Percentiles rank a stretch among this genome's conserved stretches.
Evolutionary conservation across 2,888 invertebrate genomes (phyloP).

Genomic region (Hypomecis atomaria): DNA sequence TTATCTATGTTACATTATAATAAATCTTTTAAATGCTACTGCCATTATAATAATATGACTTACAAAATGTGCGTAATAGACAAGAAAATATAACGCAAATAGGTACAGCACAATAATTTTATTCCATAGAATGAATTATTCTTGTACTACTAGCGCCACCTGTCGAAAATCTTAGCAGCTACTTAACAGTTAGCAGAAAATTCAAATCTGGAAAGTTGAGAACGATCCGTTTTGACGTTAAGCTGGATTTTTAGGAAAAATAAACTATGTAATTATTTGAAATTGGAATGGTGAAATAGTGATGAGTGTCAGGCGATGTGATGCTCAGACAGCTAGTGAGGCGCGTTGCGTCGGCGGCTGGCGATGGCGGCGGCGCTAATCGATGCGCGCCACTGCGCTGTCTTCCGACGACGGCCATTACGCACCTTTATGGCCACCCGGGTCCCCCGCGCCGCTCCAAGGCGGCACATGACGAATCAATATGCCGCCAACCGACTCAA

Average conservation of each 20-base stretch:
- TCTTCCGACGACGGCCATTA: slow-evolving; percentile 89
- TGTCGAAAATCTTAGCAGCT: slow-evolving; percentile 34
- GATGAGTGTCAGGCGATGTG: slow-evolving; percentile 39
- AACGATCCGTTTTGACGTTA: neutral
- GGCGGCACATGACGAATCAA: slow-evolving; percentile 85
- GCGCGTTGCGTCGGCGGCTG: slow-evolving; percentile 79
- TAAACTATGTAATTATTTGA: slow-evolving; percentile 8
- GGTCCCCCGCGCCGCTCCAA: slow-evolving; percentile 71
- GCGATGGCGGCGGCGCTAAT: slow-evolving; percentile 86
- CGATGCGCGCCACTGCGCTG: slow-evolving; percentile 88
- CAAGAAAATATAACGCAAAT: too few relatives aligned
- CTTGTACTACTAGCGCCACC: slow-evolving; percentile 53
- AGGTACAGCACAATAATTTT: too few relatives aligned
- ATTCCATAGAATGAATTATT: neutral
- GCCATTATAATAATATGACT: neutral
- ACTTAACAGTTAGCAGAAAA: slow-evolving; percentile 34
- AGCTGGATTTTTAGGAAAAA: slow-evolving; percentile 8
- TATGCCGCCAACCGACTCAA: slow-evolving; percentile 84
- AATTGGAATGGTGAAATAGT: slow-evolving; percentile 30
- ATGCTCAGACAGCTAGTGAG: slow-evolving; percentile 47
- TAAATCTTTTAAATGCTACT: neutral
- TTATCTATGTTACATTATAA: too few relatives aligned
- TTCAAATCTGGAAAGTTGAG: slow-evolving; percentile 9
- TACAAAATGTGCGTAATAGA: neutral
- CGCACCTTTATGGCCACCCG: slow-evolving; percentile 89